phyloP scores from a whole-genome alignment of 2,888 invertebrate genomes.

The Apotomis capreana region DNA sequence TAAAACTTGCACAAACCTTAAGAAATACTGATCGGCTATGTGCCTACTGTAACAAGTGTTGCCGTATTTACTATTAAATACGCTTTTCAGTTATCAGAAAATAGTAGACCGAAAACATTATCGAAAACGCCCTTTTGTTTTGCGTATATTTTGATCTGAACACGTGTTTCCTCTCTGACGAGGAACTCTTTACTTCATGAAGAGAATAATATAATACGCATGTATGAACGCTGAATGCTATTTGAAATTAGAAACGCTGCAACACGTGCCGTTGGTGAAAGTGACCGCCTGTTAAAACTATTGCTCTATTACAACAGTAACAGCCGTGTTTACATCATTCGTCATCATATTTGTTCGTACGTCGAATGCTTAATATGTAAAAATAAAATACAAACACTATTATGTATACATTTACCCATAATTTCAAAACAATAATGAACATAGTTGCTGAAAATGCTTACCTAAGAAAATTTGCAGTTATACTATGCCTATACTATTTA shows the following conservation, averaged over 20 bases:
- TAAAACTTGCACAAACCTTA: slow-evolving; percentile 4
- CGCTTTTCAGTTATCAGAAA: neutral
- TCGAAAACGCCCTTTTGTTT: neutral
- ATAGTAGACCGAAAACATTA: neutral
- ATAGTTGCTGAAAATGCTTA: neutral
- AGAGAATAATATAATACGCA: slow-evolving; percentile 7
- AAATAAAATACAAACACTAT: neutral
- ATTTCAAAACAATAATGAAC: neutral
- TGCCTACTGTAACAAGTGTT: neutral
- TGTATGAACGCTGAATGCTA: slow-evolving; percentile 22
- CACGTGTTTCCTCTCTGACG: neutral
- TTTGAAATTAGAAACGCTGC: slow-evolving; percentile 20
- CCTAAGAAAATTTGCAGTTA: neutral
- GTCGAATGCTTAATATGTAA: neutral
- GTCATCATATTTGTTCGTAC: slow-evolving; percentile 1
- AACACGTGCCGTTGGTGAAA: slow-evolving; percentile 26
- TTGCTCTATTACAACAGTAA: slow-evolving; percentile 10
- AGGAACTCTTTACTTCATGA: neutral
- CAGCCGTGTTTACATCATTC: neutral
- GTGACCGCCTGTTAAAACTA: slow-evolving; percentile 11
- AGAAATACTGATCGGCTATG: slow-evolving; percentile 9
- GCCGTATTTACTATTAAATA: neutral
- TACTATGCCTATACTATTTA: neutral
- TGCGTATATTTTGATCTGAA: neutral
- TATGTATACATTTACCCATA: too few relatives aligned